A percentile compares a stretch with the other conserved stretches of the same genome.
These are phyloP conservation scores for Plagiodera versicolora DNA, from an alignment of 2,888 invertebrate species.

Conservation along the genomic window DNA sequence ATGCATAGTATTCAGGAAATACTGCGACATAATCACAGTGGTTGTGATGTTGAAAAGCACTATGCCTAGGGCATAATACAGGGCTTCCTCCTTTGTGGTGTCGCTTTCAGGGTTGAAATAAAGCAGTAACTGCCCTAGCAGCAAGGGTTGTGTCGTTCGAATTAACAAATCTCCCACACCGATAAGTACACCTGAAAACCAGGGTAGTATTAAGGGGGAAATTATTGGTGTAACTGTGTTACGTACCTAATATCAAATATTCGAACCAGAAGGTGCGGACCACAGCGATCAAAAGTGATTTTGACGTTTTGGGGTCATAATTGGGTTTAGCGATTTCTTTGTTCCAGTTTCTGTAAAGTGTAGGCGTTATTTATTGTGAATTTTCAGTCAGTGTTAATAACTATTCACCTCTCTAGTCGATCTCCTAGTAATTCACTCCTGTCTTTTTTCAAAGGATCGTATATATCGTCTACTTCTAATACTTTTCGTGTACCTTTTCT, in stretches of 20 bases:
- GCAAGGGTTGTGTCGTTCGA: constrained; percentile 67
- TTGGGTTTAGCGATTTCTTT: constrained; percentile 71
- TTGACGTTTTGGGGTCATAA: constrained; percentile 59
- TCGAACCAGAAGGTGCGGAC: constrained; percentile 70
- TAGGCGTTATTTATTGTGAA: no score
- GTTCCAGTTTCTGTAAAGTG: no score
- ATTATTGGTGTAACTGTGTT: no score
- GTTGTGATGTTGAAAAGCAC: constrained; percentile 60
- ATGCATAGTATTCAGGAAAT: constrained; percentile 68
- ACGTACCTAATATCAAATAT: constrained; percentile 65
- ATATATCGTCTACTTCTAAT: constrained; percentile 73
- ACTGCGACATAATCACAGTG: constrained; percentile 68
- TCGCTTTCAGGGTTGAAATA: constrained; percentile 62
- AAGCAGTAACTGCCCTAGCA: constrained; percentile 66
- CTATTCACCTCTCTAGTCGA: constrained; percentile 62
- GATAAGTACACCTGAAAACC: no score
- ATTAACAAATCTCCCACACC: constrained; percentile 62
- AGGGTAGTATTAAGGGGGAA: no score
- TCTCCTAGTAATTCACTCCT: constrained; percentile 70
- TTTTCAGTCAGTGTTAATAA: constrained; percentile 23
- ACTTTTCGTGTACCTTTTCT: constrained; percentile 72
- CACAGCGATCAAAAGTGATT: constrained; percentile 65
- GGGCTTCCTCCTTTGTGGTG: constrained; percentile 61
- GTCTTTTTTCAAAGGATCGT: constrained; percentile 69
- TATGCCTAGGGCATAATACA: constrained; percentile 64